Base-by-base conservation (phyloP, 2,113 vertebrate species). In the Cinclus cinclus region DNA sequence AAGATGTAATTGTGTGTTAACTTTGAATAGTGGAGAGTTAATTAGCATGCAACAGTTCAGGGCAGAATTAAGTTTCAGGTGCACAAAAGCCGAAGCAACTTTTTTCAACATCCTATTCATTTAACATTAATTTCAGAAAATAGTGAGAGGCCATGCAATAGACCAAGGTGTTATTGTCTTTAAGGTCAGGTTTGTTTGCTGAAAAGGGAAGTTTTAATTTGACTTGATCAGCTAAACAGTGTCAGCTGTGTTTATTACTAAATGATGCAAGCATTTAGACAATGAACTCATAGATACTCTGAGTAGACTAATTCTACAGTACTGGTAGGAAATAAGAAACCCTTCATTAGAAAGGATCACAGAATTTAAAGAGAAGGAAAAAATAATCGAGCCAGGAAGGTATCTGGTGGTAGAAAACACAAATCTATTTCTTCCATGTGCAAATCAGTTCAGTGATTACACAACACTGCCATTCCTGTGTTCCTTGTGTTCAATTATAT, bases 181-280 rank as follows among this genome's bases (percentile, higher is more conserved):
- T 69, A 47, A 97, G 94, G 94, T 97, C 96, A 92, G 60, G 77
- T 95, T 83, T 96, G 67, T 97, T 97, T 96, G 50, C 50, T 95
- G 56, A 90, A 65, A 89, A 92, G 80, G 44, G 58, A 83, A 83
- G 68, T 69, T 91, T 96, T 90, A 94, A 94, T 93, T 96, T 96
- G 71, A 92, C 77, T 33, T 92, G 88, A 92, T 77, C n/a, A 68
- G 37, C 79, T 95, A 95, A 96, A 90, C n/a, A 75, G 41, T 90
- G 58, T 96, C 91, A 85, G 86, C 83, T 96, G 65, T 95, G 88
- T 88, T 97, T 96, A 94, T 91, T 88, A 95, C 85, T 88, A 95
- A 96, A 94, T 85, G 76, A 55, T 93, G 74, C 44, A 94, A 89
- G 55, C 52, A 69, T 83, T 46, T 87, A 95, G 90, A 90, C 91